A percentile compares a stretch with the other conserved stretches of the same genome.
These are phyloP conservation scores for Sebastes fasciatus DNA, from an alignment of 2,113 vertebrate genomes.

Conservation along the genomic window DNA sequence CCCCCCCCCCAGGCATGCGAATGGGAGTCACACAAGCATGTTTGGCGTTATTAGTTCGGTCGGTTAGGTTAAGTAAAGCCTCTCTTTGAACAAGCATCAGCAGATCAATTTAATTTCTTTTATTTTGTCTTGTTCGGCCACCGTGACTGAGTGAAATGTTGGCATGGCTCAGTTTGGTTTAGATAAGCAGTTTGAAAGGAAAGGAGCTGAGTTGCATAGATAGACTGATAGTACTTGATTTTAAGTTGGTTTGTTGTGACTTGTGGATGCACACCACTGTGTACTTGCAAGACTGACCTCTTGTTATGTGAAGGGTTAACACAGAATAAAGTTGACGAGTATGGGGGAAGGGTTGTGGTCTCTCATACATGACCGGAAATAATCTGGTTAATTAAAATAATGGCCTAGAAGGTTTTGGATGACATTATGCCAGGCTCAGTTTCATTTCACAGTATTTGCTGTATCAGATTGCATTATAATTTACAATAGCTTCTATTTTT, in stretches of 20 bases:
- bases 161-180: not conserved
- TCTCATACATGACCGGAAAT: not conserved
- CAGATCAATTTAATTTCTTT: not conserved
- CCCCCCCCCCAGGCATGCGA: conserved; percentile 15
- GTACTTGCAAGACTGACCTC: not conserved
- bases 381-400: not conserved
- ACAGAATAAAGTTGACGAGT: not conserved
- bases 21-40: conserved; percentile 24
- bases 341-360: conserved; percentile 9
- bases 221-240: not conserved
- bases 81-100: not conserved
- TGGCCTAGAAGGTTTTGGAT: not conserved
- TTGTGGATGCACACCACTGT: not conserved
- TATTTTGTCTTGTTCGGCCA: not conserved
- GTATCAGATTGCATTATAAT: not conserved
- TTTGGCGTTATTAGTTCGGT: not conserved
- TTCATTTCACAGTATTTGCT: not conserved
- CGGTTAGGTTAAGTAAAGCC: conserved; percentile 1
- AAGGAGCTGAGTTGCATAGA: not conserved
- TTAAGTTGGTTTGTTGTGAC: not conserved
- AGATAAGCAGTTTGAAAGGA: not conserved
- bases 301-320: conserved; percentile 1
- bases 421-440: not conserved
- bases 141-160: not conserved
- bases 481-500: not conserved